These are phyloP conservation scores for Gastrophysa polygoni DNA, from an alignment of 2,888 invertebrate genomes.

Conservation along the genomic window DNA sequence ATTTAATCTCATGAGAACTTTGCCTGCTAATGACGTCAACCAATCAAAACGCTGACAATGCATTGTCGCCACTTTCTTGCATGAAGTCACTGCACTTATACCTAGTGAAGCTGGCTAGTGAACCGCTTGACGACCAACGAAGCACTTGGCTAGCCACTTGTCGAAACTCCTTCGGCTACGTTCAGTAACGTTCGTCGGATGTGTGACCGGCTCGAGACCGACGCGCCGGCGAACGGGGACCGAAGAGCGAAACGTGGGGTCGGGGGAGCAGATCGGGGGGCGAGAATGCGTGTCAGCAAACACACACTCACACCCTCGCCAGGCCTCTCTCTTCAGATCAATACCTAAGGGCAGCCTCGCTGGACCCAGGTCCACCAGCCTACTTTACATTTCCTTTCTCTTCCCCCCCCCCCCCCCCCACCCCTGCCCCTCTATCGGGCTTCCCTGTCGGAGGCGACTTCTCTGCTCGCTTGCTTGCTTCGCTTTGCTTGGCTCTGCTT, in stretches of 20 bases:
- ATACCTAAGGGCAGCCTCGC: slow-evolving; percentile 59
- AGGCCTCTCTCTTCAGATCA: slow-evolving; percentile 57
- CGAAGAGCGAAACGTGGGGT: slow-evolving; percentile 44
- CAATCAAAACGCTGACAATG: no score
- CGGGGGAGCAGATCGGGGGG: slow-evolving; percentile 39
- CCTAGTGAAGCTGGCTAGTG: no score
- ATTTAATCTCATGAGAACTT: no score
- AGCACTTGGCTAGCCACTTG: no score
- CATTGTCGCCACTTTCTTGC: no score
- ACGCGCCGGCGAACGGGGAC: no score
- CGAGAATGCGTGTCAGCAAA: slow-evolving; percentile 56
- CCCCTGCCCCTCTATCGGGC: slow-evolving; percentile 31
- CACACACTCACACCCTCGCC: slow-evolving; percentile 47
- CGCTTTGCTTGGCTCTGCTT: slow-evolving; percentile 57
- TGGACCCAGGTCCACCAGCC: slow-evolving; percentile 61
- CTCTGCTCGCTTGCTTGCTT: slow-evolving; percentile 62
- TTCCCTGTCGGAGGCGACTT: slow-evolving; percentile 49
- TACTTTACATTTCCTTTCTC: slow-evolving; percentile 65
- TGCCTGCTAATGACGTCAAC: no score
- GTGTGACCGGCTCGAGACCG: no score
- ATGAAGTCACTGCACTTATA: no score
- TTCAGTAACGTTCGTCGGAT: no score
- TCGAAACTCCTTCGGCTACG: no score
- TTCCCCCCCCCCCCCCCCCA: slow-evolving; percentile 41
- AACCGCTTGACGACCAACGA: no score